Percentiles rank a stretch among this genome's conserved stretches.
phyloP scores from a whole-genome alignment of 2,113 vertebrate species.

The Eubucco bourcierii region DNA sequence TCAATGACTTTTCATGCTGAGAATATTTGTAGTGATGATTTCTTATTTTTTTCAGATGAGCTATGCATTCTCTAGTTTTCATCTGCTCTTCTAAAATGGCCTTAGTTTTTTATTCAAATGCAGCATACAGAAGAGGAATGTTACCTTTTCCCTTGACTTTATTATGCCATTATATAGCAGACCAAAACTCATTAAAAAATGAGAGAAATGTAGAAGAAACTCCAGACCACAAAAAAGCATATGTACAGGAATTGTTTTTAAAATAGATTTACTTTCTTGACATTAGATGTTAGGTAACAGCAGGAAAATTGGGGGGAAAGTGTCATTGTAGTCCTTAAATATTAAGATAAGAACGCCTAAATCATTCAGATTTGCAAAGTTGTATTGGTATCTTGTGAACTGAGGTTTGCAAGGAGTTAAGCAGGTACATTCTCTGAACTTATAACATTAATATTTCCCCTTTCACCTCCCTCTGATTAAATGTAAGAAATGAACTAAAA shows the following conservation, averaged over 20 bases:
- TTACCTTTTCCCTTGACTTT: constrained; percentile 19
- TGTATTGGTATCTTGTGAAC: background rate
- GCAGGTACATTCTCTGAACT: background rate
- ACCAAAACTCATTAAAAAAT: constrained; percentile 44
- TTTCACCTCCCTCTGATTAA: background rate
- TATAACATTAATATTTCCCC: background rate
- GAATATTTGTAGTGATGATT: background rate
- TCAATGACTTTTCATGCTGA: background rate
- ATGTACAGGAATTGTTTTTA: background rate
- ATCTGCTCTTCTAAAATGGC: background rate
- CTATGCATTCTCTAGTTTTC: background rate
- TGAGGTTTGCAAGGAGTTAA: background rate
- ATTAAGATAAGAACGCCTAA: background rate
- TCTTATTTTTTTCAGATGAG: background rate
- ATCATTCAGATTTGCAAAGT: background rate
- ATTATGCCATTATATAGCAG: constrained; percentile 64
- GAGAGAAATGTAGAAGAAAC: constrained; percentile 12
- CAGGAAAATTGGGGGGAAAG: background rate
- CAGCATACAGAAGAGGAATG: background rate
- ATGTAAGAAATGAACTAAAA: background rate
- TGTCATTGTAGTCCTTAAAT: background rate
- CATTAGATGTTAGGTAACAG: background rate
- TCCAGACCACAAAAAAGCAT: background rate
- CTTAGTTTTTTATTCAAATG: constrained; percentile 26
- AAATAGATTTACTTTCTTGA: background rate